Evolutionary conservation across 1,140 invertebrate genomes (phyloP).

Genomic region (Dryas iulia): DNA sequence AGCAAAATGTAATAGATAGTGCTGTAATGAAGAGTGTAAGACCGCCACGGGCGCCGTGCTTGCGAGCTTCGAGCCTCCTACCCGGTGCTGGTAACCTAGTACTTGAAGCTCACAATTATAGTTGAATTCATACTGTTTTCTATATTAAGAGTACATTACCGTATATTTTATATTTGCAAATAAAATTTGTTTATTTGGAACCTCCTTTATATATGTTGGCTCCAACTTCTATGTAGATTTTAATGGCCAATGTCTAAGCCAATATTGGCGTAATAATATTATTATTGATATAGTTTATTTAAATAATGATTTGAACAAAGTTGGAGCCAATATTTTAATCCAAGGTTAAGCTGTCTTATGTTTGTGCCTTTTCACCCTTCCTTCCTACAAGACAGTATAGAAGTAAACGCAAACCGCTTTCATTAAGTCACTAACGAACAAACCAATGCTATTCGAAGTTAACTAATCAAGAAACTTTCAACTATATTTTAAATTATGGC

Average conservation of each 20-base stretch:
- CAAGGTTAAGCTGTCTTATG: background rate
- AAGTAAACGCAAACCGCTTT: background rate
- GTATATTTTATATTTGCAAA: no score
- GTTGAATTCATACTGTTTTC: constrained; percentile 52
- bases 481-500: no score
- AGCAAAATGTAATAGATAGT: constrained; percentile 15
- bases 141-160: background rate
- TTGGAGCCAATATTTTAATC: background rate
- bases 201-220: no score
- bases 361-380: background rate
- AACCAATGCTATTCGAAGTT: background rate
- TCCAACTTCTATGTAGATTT: no score
- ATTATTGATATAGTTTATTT: background rate
- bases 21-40: constrained; percentile 13
- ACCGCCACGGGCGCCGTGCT: constrained; percentile 50
- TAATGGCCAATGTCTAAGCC: background rate
- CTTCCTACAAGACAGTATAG: background rate
- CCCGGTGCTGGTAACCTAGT: constrained; percentile 40
- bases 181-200: no score
- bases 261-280: background rate
- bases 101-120: constrained; percentile 62
- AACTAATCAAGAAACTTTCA: background rate
- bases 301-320: background rate
- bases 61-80: constrained; percentile 26
- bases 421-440: background rate